Evolutionary conservation across 1,140 invertebrate genomes (phyloP).

Genomic region (Chironomus striatipennis): DNA sequence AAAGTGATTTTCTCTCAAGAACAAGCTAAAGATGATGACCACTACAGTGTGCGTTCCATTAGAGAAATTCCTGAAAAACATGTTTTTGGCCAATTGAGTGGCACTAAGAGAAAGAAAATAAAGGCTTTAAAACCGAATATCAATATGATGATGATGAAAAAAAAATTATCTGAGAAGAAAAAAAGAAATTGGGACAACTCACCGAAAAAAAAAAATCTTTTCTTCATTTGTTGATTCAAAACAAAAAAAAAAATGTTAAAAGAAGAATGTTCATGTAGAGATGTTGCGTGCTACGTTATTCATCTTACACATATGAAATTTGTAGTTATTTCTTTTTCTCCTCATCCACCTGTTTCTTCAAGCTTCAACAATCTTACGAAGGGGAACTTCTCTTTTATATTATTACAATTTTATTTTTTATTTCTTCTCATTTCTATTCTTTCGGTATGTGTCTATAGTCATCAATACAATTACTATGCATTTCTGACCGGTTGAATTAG

Average conservation of each 20-base stretch:
- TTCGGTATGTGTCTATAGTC: not conserved
- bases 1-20: too few relatives aligned
- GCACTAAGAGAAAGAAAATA: constrained; percentile 7
- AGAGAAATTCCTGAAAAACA: constrained; percentile 18
- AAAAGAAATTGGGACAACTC: constrained; percentile 18
- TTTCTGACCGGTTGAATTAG: constrained; percentile 16
- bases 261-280: not conserved
- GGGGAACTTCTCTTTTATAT: constrained; percentile 5
- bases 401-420: not conserved
- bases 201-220: constrained; percentile 11
- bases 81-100: constrained; percentile 17
- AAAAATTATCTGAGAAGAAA: not conserved
- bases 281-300: constrained; percentile 3
- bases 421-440: not conserved
- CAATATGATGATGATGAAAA: not conserved
- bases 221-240: not conserved
- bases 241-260: not conserved
- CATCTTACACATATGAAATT: not conserved
- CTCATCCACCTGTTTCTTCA: constrained; percentile 14
- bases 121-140: not conserved
- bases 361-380: not conserved
- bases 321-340: not conserved
- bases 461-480: not conserved
- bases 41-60: not conserved
- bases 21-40: too few relatives aligned